These are phyloP conservation scores for Phania funesta DNA, from an alignment of 2,888 invertebrate species.

Conservation along the genomic window DNA sequence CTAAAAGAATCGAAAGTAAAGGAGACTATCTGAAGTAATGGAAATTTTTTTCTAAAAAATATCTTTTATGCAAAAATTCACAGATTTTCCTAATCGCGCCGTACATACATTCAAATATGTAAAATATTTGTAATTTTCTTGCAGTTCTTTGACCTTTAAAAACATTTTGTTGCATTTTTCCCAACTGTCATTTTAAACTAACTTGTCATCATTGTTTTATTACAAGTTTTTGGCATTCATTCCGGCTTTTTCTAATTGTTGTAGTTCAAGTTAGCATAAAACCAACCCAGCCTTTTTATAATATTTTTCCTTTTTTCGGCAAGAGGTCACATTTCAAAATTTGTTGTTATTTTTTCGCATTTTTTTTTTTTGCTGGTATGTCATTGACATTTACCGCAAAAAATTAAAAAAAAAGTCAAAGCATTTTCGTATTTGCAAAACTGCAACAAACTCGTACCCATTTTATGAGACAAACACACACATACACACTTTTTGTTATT, in stretches of 20 bases:
- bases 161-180: background rate
- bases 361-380: conserved; percentile 37
- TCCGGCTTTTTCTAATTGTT: conserved; percentile 20
- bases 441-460: conserved; percentile 31
- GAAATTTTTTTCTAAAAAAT: too few relatives aligned
- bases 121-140: background rate
- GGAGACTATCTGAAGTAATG: too few relatives aligned
- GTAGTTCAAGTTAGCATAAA: background rate
- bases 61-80: too few relatives aligned
- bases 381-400: conserved; percentile 65
- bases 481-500: conserved; percentile 20
- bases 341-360: conserved; percentile 14
- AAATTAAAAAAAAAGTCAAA: background rate
- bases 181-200: background rate
- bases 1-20: too few relatives aligned
- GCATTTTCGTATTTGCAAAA: conserved; percentile 54
- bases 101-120: too few relatives aligned
- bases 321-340: conserved; percentile 62
- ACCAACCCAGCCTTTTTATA: conserved; percentile 49
- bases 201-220: background rate
- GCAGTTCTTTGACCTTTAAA: background rate
- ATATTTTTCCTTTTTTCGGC: background rate
- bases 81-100: too few relatives aligned
- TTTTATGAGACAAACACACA: conserved; percentile 15
- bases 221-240: background rate